Conservation (phyloP, 2,113 vertebrate genomes). For the Willisornis vidua region DNA sequence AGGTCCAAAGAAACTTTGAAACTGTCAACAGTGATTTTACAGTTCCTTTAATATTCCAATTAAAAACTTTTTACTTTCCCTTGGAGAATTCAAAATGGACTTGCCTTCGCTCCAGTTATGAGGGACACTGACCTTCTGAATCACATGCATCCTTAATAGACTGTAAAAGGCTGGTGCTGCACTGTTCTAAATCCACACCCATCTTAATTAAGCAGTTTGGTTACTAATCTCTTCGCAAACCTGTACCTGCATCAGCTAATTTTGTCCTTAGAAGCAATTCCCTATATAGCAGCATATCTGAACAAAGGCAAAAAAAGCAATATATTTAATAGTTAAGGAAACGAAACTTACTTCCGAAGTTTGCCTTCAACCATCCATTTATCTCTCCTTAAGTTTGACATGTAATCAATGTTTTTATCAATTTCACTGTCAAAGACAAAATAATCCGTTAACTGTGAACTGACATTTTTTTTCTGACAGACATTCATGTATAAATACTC, state of each 20-base stretch:
- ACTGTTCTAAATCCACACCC: slow-evolving; percentile 24
- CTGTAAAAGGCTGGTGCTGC: not conserved
- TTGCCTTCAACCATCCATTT: slow-evolving; percentile 94
- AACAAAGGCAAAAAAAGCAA: slow-evolving; percentile 3
- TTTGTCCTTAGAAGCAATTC: not conserved
- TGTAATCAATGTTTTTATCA: slow-evolving; percentile 95
- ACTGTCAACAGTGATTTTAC: not conserved
- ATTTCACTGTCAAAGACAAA: slow-evolving; percentile 89
- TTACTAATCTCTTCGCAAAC: not conserved
- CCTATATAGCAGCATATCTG: not conserved
- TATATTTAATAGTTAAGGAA: slow-evolving; percentile 32
- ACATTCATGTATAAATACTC: not conserved
- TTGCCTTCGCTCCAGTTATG: not conserved
- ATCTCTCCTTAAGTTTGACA: slow-evolving; percentile 95
- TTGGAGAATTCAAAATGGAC: slow-evolving; percentile 26
- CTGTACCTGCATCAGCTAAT: not conserved
- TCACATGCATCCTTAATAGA: not conserved
- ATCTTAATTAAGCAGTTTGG: slow-evolving; percentile 9
- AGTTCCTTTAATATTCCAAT: slow-evolving; percentile 23
- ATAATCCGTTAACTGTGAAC: not conserved
- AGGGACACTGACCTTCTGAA: not conserved
- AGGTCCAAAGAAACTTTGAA: slow-evolving; percentile 22
- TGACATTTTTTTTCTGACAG: not conserved
- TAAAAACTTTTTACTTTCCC: not conserved
- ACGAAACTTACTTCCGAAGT: slow-evolving; percentile 91